Evolutionary conservation across 2,888 invertebrate genomes (phyloP).

Genomic region (Trichopria drosophilae): DNA sequence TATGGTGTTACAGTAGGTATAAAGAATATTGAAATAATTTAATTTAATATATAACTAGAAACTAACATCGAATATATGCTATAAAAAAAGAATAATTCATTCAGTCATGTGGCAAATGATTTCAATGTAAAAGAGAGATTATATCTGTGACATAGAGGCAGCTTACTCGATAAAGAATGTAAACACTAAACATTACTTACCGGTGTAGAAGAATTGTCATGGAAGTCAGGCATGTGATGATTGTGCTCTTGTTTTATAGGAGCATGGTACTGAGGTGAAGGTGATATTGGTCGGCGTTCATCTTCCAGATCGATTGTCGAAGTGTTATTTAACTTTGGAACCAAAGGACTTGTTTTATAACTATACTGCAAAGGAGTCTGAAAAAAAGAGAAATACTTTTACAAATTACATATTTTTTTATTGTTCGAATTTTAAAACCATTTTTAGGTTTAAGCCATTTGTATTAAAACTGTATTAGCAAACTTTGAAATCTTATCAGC

Average conservation of each 20-base stretch:
- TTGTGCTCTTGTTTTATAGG: slow-evolving; percentile 69
- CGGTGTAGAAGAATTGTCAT: slow-evolving; percentile 58
- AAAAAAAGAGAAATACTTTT: slow-evolving; percentile 38
- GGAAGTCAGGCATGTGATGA: slow-evolving; percentile 61
- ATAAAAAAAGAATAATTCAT: too few species aligned
- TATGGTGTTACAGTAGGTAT: too few species aligned
- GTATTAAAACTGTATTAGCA: slow-evolving; percentile 1
- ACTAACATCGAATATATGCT: too few species aligned
- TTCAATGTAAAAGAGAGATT: too few species aligned
- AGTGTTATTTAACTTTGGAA: slow-evolving; percentile 68
- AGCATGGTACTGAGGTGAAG: slow-evolving; percentile 60
- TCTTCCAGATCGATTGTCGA: slow-evolving; percentile 62
- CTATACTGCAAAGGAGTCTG: slow-evolving; percentile 68
- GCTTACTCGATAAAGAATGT: too few species aligned
- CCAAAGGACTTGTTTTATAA: slow-evolving; percentile 67
- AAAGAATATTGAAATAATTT: too few species aligned
- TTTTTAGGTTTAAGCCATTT: too few species aligned
- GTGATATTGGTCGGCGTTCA: slow-evolving; percentile 62
- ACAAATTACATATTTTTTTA: slow-evolving; percentile 7
- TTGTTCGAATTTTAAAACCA: slow-evolving; percentile 3
- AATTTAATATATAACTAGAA: too few species aligned
- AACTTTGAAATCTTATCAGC: slow-evolving; percentile 12
- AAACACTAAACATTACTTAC: slow-evolving; percentile 45
- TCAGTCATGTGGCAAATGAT: too few species aligned
- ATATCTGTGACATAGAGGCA: too few species aligned